Evolutionary conservation across 2,113 vertebrate species (phyloP), one percentile per base, ranked within the genome.

Genomic region (Triplophysa dalaica): DNA sequence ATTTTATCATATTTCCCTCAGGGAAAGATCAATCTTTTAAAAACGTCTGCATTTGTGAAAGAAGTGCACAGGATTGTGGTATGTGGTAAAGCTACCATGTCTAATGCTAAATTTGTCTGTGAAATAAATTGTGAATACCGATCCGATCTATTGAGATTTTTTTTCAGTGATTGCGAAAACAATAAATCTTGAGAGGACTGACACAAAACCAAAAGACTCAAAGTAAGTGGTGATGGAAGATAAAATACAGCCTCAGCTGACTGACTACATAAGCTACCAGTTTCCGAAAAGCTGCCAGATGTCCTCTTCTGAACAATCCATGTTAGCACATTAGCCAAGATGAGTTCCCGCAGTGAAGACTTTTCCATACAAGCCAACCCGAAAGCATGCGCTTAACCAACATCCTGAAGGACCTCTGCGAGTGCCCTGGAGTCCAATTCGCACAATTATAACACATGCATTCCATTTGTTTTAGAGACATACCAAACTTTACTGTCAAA

Each of bases 381-480:
- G n/a, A 24, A 73, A 52, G 29, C 61, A 38, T 24, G 14, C 33
- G 16, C 41, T 76, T 61, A 68, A 69, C 68, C 58, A 73, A 64
- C 77, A 65, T 78, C 58, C 83, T 68, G 67, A 48, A 72, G 62
- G 81, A 56, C 75, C 67, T 62, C 66, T 38, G n/a, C 43, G 62
- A 67, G 70, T 75, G 67, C 73, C 61, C 79, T n/a, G n/a, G 19
- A 68, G 67, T 50, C 78, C 60, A 24, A 52, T 60, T n/a, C 45
- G 58, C 69, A 72, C 73, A 63, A 72, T 78, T 80, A 78, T 77
- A 81, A 65, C 83, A 85, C 75, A 83, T 85, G 84, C 63, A 73
- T 78, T 85, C 70, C 62, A 84, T 85, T 84, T 82, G 78, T 82
- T 69, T 76, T 69, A 84, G 56, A 83, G 79, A 78, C 82, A 84